These are phyloP conservation scores for Diloba caeruleocephala DNA, from an alignment of 2,888 invertebrate species.

Conservation along the genomic window DNA sequence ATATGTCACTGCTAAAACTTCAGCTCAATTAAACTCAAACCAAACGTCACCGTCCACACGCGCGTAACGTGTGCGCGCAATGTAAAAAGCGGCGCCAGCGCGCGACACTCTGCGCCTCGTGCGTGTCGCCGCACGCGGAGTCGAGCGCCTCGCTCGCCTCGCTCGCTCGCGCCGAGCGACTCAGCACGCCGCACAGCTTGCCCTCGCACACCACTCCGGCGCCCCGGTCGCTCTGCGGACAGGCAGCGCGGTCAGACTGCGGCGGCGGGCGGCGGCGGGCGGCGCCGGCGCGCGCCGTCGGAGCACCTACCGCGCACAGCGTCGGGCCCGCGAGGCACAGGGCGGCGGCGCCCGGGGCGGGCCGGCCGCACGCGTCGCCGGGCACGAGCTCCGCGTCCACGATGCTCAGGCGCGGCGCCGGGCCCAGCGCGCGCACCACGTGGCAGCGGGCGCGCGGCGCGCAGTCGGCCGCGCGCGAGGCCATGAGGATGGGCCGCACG, in stretches of 20 bases:
- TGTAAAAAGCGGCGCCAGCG: conserved; percentile 75
- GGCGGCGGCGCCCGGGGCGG: conserved; percentile 58
- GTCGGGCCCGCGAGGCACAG: conserved; percentile 69
- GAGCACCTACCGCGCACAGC: conserved; percentile 66
- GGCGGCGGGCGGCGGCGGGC: not conserved
- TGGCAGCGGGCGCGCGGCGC: conserved; percentile 59
- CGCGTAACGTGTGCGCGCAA: conserved; percentile 74
- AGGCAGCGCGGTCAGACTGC: not conserved
- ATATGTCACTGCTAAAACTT: not conserved
- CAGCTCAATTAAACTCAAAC: not conserved
- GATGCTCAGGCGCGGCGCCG: conserved; percentile 57
- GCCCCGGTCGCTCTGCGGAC: conserved; percentile 70
- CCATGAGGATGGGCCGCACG: conserved; percentile 73
- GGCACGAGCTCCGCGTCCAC: conserved; percentile 52
- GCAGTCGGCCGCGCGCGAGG: conserved; percentile 62
- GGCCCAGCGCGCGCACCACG: conserved; percentile 61
- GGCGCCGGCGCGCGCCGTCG: not conserved
- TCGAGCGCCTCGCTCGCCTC: conserved; percentile 7
- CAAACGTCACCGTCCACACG: conserved; percentile 63
- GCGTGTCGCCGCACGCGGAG: conserved; percentile 63
- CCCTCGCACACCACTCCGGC: conserved; percentile 78
- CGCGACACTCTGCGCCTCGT: conserved; percentile 69
- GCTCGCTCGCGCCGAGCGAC: conserved; percentile 53
- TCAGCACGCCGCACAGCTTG: conserved; percentile 77
- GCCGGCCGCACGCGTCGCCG: conserved; percentile 60